Conservation (phyloP, 1,140 invertebrate species). For the Spodoptera litura region DNA sequence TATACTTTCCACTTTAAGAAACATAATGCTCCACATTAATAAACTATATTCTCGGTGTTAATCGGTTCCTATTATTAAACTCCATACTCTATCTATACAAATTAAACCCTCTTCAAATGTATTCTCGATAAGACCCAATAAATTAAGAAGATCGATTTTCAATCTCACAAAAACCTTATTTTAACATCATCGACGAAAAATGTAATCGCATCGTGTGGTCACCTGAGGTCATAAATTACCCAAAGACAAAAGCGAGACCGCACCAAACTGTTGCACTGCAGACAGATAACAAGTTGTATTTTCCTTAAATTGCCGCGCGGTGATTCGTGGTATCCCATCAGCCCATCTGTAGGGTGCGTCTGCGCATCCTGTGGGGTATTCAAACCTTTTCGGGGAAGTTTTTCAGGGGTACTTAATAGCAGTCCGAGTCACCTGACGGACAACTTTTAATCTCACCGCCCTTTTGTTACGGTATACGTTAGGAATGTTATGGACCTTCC, state of each 20-base stretch:
- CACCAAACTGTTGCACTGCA: background rate
- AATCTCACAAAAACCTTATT: background rate
- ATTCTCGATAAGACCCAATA: background rate
- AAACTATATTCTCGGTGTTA: too few species aligned
- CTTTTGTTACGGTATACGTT: background rate
- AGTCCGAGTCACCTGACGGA: background rate
- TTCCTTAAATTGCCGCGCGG: conserved; percentile 6
- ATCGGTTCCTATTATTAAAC: too few species aligned
- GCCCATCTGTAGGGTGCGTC: background rate
- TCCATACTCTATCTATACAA: too few species aligned
- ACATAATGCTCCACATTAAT: too few species aligned
- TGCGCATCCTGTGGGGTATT: background rate
- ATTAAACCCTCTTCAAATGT: background rate
- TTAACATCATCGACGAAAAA: conserved; percentile 1
- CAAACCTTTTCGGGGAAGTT: conserved; percentile 15
- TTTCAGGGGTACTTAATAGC: conserved; percentile 14
- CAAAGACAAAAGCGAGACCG: background rate
- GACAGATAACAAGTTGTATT: conserved; percentile 12
- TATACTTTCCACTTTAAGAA: too few species aligned
- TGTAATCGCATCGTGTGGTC: background rate
- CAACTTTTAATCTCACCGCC: conserved; percentile 3
- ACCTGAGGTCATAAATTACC: background rate
- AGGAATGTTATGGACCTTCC: conserved; percentile 13
- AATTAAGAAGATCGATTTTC: background rate
- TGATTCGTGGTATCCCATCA: conserved; percentile 5